phyloP scores from a whole-genome alignment of 2,888 invertebrate genomes.

The Crepidodera aurea region DNA sequence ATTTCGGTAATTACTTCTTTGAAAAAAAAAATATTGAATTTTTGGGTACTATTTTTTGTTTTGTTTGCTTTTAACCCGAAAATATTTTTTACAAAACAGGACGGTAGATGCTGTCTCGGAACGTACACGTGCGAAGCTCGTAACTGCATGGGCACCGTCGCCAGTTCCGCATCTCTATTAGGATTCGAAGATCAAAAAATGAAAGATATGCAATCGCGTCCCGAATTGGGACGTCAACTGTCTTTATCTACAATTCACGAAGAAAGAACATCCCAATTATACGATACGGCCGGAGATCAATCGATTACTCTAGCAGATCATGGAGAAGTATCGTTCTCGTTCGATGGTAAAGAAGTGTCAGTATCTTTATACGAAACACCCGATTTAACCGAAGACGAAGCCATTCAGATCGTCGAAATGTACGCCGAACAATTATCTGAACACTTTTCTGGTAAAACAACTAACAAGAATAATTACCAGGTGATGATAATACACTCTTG shows the following conservation, averaged over 20 bases:
- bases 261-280: slow-evolving; percentile 87
- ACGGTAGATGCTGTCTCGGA: slow-evolving; percentile 88
- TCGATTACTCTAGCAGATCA: slow-evolving; percentile 80
- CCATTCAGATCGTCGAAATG: slow-evolving; percentile 91
- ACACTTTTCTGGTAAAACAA: slow-evolving; percentile 71
- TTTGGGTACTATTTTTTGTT: too few species aligned
- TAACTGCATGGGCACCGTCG: slow-evolving; percentile 90
- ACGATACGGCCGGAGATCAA: slow-evolving; percentile 76
- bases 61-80: neutral
- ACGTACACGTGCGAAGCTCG: slow-evolving; percentile 91
- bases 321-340: slow-evolving; percentile 88
- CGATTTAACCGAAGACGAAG: slow-evolving; percentile 91
- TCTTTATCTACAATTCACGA: slow-evolving; percentile 91
- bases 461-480: neutral
- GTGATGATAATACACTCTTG: too few species aligned
- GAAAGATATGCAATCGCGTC: slow-evolving; percentile 64
- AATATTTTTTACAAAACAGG: slow-evolving; percentile 57
- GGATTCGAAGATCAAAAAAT: slow-evolving; percentile 82
- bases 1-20: too few species aligned
- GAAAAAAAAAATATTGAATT: too few species aligned
- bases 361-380: slow-evolving; percentile 92
- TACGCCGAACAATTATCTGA: slow-evolving; percentile 92
- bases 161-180: slow-evolving; percentile 86
- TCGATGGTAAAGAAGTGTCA: slow-evolving; percentile 91
- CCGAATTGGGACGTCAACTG: slow-evolving; percentile 74